phyloP scores from a whole-genome alignment of 2,113 vertebrate genomes.

The Urocitellus parryii region DNA sequence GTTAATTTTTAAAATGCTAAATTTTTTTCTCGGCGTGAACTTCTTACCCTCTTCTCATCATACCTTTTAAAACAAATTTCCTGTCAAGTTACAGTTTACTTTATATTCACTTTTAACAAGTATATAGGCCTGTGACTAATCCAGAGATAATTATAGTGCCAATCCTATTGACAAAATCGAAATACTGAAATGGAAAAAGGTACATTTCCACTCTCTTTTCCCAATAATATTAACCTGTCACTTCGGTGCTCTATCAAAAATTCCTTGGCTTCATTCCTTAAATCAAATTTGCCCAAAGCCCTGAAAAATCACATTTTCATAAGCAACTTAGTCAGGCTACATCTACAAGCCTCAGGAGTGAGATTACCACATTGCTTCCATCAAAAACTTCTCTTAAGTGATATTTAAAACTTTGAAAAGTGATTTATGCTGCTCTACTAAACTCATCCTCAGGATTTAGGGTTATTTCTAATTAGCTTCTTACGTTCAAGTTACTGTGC shows the following conservation, averaged over 20 bases:
- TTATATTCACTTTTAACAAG: constrained; percentile 63
- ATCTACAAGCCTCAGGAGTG: not conserved
- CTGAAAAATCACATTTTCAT: constrained; percentile 67
- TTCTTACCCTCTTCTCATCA: not conserved
- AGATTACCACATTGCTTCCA: not conserved
- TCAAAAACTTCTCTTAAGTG: not conserved
- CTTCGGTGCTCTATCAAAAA: constrained; percentile 43
- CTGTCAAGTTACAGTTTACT: constrained; percentile 71
- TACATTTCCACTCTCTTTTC: constrained; percentile 17
- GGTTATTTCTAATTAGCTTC: constrained; percentile 63
- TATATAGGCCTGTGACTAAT: constrained; percentile 73
- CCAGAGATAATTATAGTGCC: constrained; percentile 75
- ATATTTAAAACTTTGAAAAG: constrained; percentile 57
- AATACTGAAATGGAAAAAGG: constrained; percentile 64
- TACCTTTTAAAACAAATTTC: constrained; percentile 74
- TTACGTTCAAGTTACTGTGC: not conserved
- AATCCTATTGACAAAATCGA: constrained; percentile 75
- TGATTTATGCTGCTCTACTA: not conserved
- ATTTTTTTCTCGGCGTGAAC: constrained; percentile 58
- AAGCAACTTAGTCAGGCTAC: constrained; percentile 51
- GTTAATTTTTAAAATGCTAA: constrained; percentile 59
- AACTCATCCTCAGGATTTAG: not conserved
- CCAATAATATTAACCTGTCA: constrained; percentile 58
- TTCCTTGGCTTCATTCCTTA: constrained; percentile 58
- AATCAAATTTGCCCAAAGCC: constrained; percentile 47